Conservation (phyloP, 2,888 invertebrate genomes). For the Byasa hedistus region DNA sequence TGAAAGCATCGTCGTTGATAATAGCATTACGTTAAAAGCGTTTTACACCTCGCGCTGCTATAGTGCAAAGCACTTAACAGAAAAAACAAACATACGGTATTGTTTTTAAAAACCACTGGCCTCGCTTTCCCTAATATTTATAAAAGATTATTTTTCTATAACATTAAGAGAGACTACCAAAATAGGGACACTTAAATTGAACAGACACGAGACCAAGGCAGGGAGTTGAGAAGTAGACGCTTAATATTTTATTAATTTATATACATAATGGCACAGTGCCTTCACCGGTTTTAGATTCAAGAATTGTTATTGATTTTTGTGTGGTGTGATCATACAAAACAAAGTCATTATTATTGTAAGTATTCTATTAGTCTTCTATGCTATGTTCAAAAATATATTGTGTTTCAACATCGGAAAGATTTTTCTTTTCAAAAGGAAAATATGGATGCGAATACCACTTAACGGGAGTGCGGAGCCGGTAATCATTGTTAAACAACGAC, state of each 20-base stretch:
- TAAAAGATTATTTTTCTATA: not conserved
- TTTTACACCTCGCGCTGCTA: conserved; percentile 12
- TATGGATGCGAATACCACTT: conserved; percentile 66
- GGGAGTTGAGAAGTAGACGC: too few species aligned
- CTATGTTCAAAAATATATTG: conserved; percentile 57
- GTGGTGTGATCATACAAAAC: too few species aligned
- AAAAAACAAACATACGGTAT: conserved; percentile 12
- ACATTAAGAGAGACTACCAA: not conserved
- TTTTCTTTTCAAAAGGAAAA: conserved; percentile 68
- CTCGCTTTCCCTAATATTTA: conserved; percentile 2
- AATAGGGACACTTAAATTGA: not conserved
- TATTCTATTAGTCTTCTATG: conserved; percentile 54
- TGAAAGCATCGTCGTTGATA: conserved; percentile 17
- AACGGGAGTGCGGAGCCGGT: conserved; percentile 62
- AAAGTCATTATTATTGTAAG: too few species aligned
- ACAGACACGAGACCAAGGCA: too few species aligned
- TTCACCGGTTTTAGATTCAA: too few species aligned
- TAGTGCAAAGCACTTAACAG: conserved; percentile 12
- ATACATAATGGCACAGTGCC: too few species aligned
- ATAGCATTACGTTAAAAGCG: conserved; percentile 24
- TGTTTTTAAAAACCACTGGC: conserved; percentile 8
- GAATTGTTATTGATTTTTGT: too few species aligned
- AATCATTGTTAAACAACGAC: conserved; percentile 73
- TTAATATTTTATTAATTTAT: too few species aligned
- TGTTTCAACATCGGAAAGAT: conserved; percentile 56